These are phyloP conservation scores for Idaea biselata DNA, from an alignment of 2,888 invertebrate genomes.

Conservation along the genomic window DNA sequence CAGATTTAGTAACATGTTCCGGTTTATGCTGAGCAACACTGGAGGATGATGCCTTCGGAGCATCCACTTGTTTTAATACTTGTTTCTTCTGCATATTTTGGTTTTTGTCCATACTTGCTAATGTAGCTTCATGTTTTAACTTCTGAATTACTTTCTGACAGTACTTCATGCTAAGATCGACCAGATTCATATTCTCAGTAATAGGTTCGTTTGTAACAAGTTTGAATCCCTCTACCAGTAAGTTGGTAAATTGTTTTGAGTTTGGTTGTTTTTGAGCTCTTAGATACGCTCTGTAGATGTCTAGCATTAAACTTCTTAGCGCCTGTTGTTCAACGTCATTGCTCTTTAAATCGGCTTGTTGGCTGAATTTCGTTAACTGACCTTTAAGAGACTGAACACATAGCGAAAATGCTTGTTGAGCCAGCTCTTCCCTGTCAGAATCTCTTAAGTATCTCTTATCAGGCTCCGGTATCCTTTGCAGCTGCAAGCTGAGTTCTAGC, in stretches of 20 bases:
- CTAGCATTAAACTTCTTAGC: constrained; percentile 74
- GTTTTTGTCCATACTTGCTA: constrained; percentile 58
- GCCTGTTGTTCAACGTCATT: constrained; percentile 73
- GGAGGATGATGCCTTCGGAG: constrained; percentile 35
- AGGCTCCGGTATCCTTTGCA: constrained; percentile 89
- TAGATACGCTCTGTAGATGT: constrained; percentile 85
- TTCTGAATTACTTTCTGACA: constrained; percentile 83
- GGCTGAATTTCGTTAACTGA: constrained; percentile 78
- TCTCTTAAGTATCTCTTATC: constrained; percentile 95
- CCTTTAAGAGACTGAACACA: constrained; percentile 86
- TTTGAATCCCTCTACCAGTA: constrained; percentile 87
- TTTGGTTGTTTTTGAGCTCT: constrained; percentile 83
- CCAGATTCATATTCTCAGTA: constrained; percentile 81
- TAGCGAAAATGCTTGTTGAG: constrained; percentile 88
- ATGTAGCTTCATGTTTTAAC: constrained; percentile 78
- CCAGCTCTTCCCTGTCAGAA: constrained; percentile 89
- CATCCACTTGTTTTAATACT: constrained; percentile 45
- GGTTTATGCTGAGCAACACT: constrained; percentile 36
- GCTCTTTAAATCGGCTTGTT: constrained; percentile 68
- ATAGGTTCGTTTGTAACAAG: constrained; percentile 82
- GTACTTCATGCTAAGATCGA: constrained; percentile 86
- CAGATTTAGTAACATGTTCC: constrained; percentile 40
- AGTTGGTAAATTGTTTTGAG: constrained; percentile 81
- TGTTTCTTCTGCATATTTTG: constrained; percentile 66
- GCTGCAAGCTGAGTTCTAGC: constrained; percentile 88